Evolutionary conservation across 2,888 invertebrate species (phyloP).

Genomic region (Zelleria hepariella): DNA sequence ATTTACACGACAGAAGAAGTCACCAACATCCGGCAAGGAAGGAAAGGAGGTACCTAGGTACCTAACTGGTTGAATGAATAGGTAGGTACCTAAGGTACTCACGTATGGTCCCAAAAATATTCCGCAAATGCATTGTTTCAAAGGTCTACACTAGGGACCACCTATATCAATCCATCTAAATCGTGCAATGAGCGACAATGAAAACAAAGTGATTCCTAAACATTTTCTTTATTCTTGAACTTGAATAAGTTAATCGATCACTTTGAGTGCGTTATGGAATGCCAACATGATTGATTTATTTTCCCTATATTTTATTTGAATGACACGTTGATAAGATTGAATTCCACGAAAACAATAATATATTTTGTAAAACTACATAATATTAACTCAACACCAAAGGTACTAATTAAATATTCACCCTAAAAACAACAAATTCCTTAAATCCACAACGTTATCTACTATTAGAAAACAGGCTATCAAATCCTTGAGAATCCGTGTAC

Average conservation of each 20-base stretch:
- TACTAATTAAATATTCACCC: background rate
- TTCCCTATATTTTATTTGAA: background rate
- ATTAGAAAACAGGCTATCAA: background rate
- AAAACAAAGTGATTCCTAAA: background rate
- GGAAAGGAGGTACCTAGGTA: too few species aligned
- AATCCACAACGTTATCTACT: background rate
- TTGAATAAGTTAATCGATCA: background rate
- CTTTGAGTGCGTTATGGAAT: background rate
- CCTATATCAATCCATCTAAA: too few species aligned
- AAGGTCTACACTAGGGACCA: too few species aligned
- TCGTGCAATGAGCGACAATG: background rate
- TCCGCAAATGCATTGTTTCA: background rate
- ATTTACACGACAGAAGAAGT: too few species aligned
- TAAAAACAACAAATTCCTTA: background rate
- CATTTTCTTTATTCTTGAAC: background rate
- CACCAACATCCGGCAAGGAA: too few species aligned
- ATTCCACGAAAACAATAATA: background rate
- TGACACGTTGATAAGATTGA: background rate
- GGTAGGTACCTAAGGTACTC: background rate
- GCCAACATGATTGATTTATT: background rate
- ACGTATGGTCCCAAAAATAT: background rate
- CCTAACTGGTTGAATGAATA: background rate
- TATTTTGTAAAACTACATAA: too few species aligned
- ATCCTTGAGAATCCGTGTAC: constrained; percentile 45
- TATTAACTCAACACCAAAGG: too few species aligned